phyloP scores from a whole-genome alignment of 2,113 vertebrate genomes.

The Eulemur rufifrons region DNA sequence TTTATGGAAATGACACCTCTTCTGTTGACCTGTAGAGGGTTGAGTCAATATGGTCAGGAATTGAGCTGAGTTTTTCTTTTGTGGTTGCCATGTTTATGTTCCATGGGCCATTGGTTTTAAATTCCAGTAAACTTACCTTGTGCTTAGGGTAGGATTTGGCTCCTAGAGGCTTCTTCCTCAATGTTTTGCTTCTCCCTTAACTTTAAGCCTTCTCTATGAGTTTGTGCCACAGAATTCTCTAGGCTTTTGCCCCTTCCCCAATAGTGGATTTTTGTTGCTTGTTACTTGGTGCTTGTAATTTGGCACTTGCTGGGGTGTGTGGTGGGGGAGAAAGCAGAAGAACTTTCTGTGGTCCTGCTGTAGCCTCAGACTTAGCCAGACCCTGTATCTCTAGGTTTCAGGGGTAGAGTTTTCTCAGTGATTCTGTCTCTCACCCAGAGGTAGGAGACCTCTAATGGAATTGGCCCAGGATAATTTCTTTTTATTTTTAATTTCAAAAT shows the following conservation, averaged over 20 bases:
- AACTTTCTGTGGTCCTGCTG: neutral
- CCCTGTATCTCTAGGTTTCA: neutral
- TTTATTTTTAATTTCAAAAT: no score
- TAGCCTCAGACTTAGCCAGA: neutral
- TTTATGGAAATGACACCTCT: neutral
- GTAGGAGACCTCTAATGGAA: neutral
- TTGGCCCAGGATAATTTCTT: neutral
- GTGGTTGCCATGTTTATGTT: neutral
- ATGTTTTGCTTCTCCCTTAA: neutral
- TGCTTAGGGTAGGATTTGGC: neutral
- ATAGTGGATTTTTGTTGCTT: neutral
- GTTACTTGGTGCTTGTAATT: neutral
- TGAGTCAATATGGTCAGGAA: neutral
- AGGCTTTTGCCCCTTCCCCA: neutral
- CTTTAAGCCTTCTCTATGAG: neutral
- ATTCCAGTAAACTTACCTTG: neutral
- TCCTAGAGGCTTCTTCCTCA: neutral
- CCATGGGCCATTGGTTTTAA: neutral
- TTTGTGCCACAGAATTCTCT: neutral
- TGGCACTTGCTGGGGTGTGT: neutral
- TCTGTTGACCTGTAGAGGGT: neutral
- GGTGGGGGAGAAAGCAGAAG: neutral
- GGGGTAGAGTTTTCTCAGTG: neutral
- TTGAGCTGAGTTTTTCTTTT: neutral
- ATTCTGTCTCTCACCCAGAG: neutral